A percentile compares a stretch with the other conserved stretches of the same genome.
Conservation (phyloP, 2,113 vertebrate species). For the Phalacrocorax aristotelis region DNA sequence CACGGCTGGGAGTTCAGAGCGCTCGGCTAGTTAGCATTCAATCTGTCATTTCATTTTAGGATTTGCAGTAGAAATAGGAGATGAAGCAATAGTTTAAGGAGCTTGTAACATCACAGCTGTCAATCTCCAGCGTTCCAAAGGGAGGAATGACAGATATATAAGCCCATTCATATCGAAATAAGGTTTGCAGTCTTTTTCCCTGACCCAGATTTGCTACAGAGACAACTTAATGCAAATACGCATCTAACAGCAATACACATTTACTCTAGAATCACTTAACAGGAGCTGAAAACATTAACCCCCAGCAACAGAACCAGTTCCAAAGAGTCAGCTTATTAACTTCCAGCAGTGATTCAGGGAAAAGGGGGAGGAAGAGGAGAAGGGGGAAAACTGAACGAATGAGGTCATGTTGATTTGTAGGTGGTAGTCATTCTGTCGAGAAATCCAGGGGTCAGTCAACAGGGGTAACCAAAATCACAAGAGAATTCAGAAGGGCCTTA, state of each 20-base stretch:
- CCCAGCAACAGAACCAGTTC: slow-evolving; percentile 73
- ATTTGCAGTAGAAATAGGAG: slow-evolving; percentile 30
- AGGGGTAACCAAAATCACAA: slow-evolving; percentile 66
- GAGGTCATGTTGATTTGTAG: slow-evolving; percentile 12
- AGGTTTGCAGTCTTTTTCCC: slow-evolving; percentile 23
- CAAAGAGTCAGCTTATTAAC: slow-evolving; percentile 56
- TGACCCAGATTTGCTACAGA: slow-evolving; percentile 60
- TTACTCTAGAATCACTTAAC: slow-evolving; percentile 46
- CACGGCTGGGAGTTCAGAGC: neutral
- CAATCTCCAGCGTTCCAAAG: slow-evolving; percentile 48
- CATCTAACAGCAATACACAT: slow-evolving; percentile 48
- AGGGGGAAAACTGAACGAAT: slow-evolving; percentile 6
- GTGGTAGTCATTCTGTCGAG: slow-evolving; percentile 36
- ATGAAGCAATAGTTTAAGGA: slow-evolving; percentile 60
- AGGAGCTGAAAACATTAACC: slow-evolving; percentile 68
- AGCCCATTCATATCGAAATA: slow-evolving; percentile 57
- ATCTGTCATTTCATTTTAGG: slow-evolving; percentile 40
- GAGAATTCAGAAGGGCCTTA: slow-evolving; percentile 43
- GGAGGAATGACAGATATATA: slow-evolving; percentile 56
- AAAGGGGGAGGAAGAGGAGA: neutral
- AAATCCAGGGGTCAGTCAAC: slow-evolving; percentile 62
- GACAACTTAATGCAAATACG: slow-evolving; percentile 48
- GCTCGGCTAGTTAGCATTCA: neutral
- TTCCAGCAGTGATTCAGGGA: slow-evolving; percentile 53
- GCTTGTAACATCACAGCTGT: slow-evolving; percentile 60